A percentile compares a stretch with the other conserved stretches of the same genome.
These are phyloP conservation scores for Myotis davidii DNA, from an alignment of 2,113 vertebrate species.

Conservation along the genomic window DNA sequence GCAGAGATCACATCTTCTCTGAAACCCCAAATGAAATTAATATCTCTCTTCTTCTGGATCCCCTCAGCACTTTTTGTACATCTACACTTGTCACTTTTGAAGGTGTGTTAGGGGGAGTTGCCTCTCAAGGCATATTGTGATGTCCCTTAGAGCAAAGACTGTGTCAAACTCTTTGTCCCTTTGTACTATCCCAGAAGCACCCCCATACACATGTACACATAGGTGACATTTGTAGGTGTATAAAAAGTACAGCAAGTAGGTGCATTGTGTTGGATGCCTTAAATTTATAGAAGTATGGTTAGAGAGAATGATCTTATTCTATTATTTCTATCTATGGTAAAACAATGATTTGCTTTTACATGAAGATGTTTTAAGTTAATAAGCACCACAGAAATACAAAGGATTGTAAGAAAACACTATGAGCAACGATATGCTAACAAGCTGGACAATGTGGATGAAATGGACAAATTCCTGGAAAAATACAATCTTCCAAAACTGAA, in stretches of 20 bases:
- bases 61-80: not conserved
- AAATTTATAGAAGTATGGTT: not conserved
- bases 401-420: too few relatives aligned
- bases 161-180: not conserved
- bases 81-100: not conserved
- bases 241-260: not conserved
- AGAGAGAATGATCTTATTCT: not conserved
- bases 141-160: not conserved
- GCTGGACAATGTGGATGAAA: too few relatives aligned
- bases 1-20: not conserved
- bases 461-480: too few relatives aligned
- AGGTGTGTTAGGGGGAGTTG: not conserved
- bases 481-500: too few relatives aligned
- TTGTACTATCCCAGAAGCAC: not conserved
- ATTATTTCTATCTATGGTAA: not conserved
- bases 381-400: not conserved
- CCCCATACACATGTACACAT: not conserved
- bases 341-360: slow-evolving; percentile 39
- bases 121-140: not conserved
- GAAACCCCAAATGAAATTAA: not conserved
- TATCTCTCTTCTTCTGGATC: not conserved
- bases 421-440: too few relatives aligned
- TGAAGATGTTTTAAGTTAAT: slow-evolving; percentile 34
- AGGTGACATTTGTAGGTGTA: not conserved
- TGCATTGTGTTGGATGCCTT: not conserved